Evolutionary conservation across 1,140 invertebrate genomes (phyloP).

Genomic region (Drosophila ambigua): DNA sequence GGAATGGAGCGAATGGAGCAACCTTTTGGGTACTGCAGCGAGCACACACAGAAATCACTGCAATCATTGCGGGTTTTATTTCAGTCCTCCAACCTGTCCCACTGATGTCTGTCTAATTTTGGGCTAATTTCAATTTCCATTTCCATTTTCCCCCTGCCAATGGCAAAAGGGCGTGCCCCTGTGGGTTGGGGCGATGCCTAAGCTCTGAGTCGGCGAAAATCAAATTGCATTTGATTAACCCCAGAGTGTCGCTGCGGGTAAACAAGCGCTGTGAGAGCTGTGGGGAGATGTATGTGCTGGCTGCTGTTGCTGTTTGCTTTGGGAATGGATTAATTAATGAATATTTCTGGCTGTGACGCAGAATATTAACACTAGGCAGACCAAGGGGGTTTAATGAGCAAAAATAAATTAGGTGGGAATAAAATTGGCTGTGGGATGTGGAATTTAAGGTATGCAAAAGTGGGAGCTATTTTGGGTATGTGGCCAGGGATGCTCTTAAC

Average conservation of each 20-base stretch:
- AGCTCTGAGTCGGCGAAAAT: slow-evolving; percentile 44
- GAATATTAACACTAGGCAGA: slow-evolving; percentile 13
- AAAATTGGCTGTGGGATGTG: no score
- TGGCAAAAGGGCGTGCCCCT: no score
- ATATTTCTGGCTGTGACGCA: slow-evolving; percentile 7
- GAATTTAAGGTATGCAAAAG: no score
- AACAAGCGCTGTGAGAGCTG: slow-evolving; percentile 16
- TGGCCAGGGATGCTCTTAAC: no score
- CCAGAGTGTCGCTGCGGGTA: slow-evolving; percentile 38
- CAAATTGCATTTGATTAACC: slow-evolving; percentile 57
- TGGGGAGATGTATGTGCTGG: slow-evolving; percentile 10
- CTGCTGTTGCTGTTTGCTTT: slow-evolving; percentile 19
- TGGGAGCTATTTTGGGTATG: no score
- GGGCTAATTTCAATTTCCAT: slow-evolving; percentile 76
- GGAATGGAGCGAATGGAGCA: slow-evolving; percentile 45
- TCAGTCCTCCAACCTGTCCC: slow-evolving; percentile 57
- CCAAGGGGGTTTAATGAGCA: background rate
- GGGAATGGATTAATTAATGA: slow-evolving; percentile 19
- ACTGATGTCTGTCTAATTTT: slow-evolving; percentile 66
- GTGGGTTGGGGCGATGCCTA: slow-evolving; percentile 33
- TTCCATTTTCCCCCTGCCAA: slow-evolving; percentile 33
- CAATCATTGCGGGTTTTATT: slow-evolving; percentile 14
- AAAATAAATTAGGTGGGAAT: no score
- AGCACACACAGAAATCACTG: slow-evolving; percentile 13
- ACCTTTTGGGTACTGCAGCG: slow-evolving; percentile 50